A percentile compares a stretch with the other conserved stretches of the same genome.
Evolutionary conservation across 2,113 vertebrate species (phyloP).

Genomic region (Todiramphus chloris): DNA sequence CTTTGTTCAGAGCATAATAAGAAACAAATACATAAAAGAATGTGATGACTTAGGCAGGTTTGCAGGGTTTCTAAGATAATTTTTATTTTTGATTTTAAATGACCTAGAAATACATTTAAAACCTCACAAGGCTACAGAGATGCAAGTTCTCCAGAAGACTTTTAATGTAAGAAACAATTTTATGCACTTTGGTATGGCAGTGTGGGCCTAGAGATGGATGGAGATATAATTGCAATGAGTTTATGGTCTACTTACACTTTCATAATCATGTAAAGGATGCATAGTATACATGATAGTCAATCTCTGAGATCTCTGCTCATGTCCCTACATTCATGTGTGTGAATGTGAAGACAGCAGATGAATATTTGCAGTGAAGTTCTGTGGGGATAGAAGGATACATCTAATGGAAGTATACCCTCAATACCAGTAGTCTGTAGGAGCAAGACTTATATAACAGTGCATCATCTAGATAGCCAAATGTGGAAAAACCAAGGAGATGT

Average conservation of each 20-base stretch:
- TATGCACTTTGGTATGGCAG: background rate
- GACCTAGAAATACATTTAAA: background rate
- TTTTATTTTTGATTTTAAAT: background rate
- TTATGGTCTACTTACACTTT: background rate
- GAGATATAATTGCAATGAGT: background rate
- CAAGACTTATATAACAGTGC: background rate
- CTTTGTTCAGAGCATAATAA: background rate
- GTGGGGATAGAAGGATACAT: background rate
- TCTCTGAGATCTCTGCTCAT: background rate
- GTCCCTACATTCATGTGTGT: background rate
- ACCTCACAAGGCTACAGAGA: background rate
- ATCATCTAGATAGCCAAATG: background rate
- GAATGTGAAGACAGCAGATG: background rate
- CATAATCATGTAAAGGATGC: rapidly evolving
- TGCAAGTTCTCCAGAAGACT: background rate
- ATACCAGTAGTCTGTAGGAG: background rate
- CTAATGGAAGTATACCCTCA: background rate
- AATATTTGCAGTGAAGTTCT: background rate
- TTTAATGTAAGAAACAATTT: background rate
- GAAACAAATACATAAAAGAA: background rate
- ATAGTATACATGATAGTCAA: background rate
- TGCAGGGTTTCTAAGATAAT: background rate
- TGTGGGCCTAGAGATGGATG: background rate
- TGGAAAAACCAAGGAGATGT: background rate
- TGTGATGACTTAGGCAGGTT: background rate